A percentile compares a stretch with the other conserved stretches of the same genome.
Conservation (phyloP, 2,888 invertebrate species). For the Acrobasis consociella region DNA sequence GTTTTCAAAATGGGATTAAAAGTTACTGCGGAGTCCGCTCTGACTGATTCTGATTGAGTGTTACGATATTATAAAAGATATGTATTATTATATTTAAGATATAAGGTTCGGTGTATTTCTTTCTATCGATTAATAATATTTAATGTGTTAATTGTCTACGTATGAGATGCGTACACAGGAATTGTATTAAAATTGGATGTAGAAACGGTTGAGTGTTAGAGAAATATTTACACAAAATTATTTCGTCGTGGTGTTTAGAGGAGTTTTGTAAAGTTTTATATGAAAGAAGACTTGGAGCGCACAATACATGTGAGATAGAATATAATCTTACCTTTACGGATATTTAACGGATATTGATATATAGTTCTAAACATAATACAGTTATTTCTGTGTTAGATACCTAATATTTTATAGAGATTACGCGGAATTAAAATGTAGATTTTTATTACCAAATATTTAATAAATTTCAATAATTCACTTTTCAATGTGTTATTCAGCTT, state of each 20-base stretch:
- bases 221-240: constrained; percentile 13
- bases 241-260: constrained; percentile 41
- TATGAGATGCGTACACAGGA: constrained; percentile 34
- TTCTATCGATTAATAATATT: constrained; percentile 1
- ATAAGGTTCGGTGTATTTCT: constrained; percentile 19
- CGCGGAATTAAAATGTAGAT: neutral
- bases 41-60: constrained; percentile 49
- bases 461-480: neutral
- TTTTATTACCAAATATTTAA: neutral
- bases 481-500: too few relatives aligned
- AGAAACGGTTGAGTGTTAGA: constrained; percentile 1
- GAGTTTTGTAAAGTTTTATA: constrained; percentile 42
- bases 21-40: constrained; percentile 35
- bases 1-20: constrained; percentile 22
- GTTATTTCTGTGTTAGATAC: neutral
- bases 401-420: neutral
- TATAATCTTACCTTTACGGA: constrained; percentile 49
- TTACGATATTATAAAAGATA: constrained; percentile 40
- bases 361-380: constrained; percentile 27
- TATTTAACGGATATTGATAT: constrained; percentile 59
- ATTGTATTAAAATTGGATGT: constrained; percentile 27
- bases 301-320: constrained; percentile 77
- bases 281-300: constrained; percentile 73
- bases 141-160: constrained; percentile 24
- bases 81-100: constrained; percentile 12